Evolutionary conservation across 2,888 invertebrate species (phyloP).

Genomic region (Criorhina ranunculi): DNA sequence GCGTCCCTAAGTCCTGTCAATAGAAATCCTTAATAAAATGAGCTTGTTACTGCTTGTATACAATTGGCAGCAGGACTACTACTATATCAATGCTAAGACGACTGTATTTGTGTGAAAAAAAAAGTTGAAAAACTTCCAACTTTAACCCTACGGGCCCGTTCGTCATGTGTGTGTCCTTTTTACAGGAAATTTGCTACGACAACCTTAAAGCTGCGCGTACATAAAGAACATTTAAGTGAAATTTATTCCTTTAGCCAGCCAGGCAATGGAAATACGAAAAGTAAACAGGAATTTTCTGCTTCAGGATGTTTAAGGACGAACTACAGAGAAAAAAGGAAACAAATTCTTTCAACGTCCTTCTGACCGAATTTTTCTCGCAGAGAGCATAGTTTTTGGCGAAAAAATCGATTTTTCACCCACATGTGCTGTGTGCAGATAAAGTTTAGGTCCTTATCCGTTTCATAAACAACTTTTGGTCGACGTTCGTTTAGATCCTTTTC

Average conservation of each 20-base stretch:
- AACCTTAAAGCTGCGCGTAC: constrained; percentile 50
- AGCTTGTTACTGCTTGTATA: constrained; percentile 41
- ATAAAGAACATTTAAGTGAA: constrained; percentile 57
- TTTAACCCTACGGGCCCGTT: constrained; percentile 45
- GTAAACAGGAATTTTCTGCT: constrained; percentile 58
- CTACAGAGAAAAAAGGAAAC: background rate
- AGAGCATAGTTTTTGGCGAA: constrained; percentile 32
- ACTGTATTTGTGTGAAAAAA: constrained; percentile 18
- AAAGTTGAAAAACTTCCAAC: constrained; percentile 56
- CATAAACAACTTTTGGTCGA: constrained; percentile 75
- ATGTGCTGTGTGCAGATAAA: constrained; percentile 65
- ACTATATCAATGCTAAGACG: background rate
- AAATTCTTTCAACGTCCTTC: constrained; percentile 32
- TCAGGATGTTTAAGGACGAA: constrained; percentile 55
- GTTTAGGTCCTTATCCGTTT: constrained; percentile 74
- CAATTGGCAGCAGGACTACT: constrained; percentile 39
- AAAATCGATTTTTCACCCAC: constrained; percentile 71
- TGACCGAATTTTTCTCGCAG: constrained; percentile 60
- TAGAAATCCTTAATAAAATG: constrained; percentile 51
- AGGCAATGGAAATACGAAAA: constrained; percentile 34
- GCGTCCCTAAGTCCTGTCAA: constrained; percentile 29
- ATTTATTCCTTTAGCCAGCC: constrained; percentile 18
- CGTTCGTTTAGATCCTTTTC: constrained; percentile 58
- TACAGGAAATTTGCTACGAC: constrained; percentile 33
- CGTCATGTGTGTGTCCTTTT: constrained; percentile 51